These are phyloP conservation scores for Metopolophium dirhodum DNA, from an alignment of 1,140 invertebrate genomes.

Conservation along the genomic window DNA sequence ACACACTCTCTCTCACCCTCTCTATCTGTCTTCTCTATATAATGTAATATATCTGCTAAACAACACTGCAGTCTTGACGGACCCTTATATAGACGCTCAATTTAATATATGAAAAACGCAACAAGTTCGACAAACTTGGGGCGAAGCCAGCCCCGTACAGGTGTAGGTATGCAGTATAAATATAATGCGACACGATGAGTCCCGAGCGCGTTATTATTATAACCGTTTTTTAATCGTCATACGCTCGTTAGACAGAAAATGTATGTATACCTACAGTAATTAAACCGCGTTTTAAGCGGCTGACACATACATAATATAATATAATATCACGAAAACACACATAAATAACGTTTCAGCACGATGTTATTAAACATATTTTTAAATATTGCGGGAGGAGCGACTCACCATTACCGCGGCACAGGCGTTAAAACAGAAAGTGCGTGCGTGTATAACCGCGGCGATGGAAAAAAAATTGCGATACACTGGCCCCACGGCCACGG, in stretches of 20 bases:
- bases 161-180: not conserved
- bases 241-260: not conserved
- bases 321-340: not conserved
- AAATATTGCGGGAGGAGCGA: not conserved
- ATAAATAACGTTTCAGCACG: not conserved
- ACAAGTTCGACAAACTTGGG: conserved; percentile 19
- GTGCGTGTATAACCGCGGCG: not conserved
- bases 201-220: not conserved
- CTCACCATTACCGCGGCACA: not conserved
- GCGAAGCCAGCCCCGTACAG: conserved; percentile 2
- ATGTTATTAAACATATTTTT: not conserved
- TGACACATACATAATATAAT: not conserved
- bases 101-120: conserved; percentile 16
- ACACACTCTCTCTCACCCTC: not conserved
- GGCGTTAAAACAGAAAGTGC: not conserved
- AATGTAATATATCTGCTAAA: not conserved
- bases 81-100: not conserved
- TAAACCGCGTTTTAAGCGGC: not conserved
- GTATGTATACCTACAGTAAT: not conserved
- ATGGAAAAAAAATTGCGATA: conserved; percentile 35
- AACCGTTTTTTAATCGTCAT: conserved; percentile 13
- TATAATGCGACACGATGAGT: not conserved
- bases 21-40: not conserved
- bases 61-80: not conserved
- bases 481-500: conserved; percentile 22